Evolutionary conservation across 2,888 invertebrate genomes (phyloP), one percentile per base, ranked within the genome.

Genomic region (Drosophila infuscata): DNA sequence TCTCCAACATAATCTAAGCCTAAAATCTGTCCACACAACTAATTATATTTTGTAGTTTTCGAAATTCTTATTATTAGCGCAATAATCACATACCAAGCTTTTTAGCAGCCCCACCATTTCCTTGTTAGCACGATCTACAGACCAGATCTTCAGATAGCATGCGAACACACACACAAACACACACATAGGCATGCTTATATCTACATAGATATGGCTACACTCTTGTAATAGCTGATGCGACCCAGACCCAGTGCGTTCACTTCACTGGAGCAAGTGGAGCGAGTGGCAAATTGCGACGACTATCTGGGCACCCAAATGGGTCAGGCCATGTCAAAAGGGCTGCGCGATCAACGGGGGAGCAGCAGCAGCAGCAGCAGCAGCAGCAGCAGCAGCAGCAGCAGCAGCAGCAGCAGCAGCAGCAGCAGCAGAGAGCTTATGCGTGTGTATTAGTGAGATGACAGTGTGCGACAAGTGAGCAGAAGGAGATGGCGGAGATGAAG

Each of bases 211-310:
- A 53, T 53, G 12, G n/a, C 48, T 51, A 46, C 70, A 56, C 77
- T 74, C 73, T 58, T 63, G 56, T 63, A 81, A 74, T 77, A 75
- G 78, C 51, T 53, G 65, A 41, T 60, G 73, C 86, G 88, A 86
- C 89, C 86, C 89, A 86, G 89, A 86, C 86, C 86, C 86, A 86
- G 70, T 89, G 88, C 88, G 82, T 82, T 86, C 58, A 65, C 69
- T 79, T 71, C 60, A 81, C 54, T 74, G 52, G 81, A 76, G 77
- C 77, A 80, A 81, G 82, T 80, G 79, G 38, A 56, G 79, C 71
- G 64, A 71, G 67, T 56, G 54, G 36, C 81, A 67, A 46, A 66
- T 74, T 78, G 79, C 72, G 72, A 68, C 82, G 8, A 56, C 56
- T 62, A 74, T 83, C 64, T 79, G 65, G 57, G 59, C 70, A 65